Evolutionary conservation across 2,888 invertebrate species (phyloP).

Genomic region (Phlogophora meticulosa): DNA sequence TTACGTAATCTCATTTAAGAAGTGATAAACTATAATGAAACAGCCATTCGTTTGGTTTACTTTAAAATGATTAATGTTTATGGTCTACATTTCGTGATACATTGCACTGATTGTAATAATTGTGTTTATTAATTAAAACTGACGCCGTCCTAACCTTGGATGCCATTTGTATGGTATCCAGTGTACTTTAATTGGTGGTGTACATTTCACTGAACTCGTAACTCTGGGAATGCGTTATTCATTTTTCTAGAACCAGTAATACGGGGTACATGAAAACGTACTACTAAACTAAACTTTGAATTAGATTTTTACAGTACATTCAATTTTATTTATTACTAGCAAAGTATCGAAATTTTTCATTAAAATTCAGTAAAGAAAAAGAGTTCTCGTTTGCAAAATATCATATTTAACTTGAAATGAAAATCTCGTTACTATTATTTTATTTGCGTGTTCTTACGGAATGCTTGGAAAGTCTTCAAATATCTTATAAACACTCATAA

Average conservation of each 20-base stretch:
- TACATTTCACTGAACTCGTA: slow-evolving; percentile 11
- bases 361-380: no score
- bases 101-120: slow-evolving; percentile 44
- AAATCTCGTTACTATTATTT: no score
- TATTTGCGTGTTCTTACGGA: no score
- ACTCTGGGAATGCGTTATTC: background rate
- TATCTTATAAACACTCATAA: no score
- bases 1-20: slow-evolving; percentile 38
- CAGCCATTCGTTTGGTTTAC: slow-evolving; percentile 10
- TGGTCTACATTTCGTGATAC: slow-evolving; percentile 19
- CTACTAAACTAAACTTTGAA: no score
- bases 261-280: no score
- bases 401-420: no score
- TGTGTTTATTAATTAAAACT: slow-evolving; percentile 43
- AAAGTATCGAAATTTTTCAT: no score
- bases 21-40: slow-evolving; percentile 26
- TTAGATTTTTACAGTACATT: no score
- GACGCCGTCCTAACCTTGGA: slow-evolving; percentile 29
- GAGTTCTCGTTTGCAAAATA: no score
- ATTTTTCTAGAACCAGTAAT: background rate
- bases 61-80: slow-evolving; percentile 35
- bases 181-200: slow-evolving; percentile 27
- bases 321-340: no score
- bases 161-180: slow-evolving; percentile 29
- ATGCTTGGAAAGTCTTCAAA: no score